A percentile compares a stretch with the other conserved stretches of the same genome.
phyloP scores from a whole-genome alignment of 2,797 vertebrate species.

The Meda fulgida region DNA sequence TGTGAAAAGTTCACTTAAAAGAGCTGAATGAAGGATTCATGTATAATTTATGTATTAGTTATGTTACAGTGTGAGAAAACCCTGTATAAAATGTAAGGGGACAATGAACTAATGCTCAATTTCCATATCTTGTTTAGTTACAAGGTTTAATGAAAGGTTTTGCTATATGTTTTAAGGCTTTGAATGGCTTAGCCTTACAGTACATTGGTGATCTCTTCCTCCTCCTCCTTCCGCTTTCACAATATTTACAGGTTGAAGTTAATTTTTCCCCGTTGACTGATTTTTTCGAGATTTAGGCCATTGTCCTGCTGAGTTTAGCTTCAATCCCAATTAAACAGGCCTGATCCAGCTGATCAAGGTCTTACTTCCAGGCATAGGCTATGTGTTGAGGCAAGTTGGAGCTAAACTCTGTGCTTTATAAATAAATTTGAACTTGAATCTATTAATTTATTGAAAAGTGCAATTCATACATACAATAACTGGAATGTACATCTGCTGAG shows the following conservation, averaged over 20 bases:
- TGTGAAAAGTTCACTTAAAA: slow-evolving; percentile 57
- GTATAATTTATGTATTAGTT: not conserved
- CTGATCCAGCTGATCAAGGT: not conserved
- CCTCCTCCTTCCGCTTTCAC: not conserved
- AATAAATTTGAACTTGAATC: not conserved
- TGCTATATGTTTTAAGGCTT: not conserved
- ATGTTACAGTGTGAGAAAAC: not conserved
- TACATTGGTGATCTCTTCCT: not conserved
- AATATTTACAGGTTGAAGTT: not conserved
- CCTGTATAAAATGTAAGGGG: not conserved
- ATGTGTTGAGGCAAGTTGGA: not conserved
- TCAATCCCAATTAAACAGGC: not conserved
- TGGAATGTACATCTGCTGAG: not conserved
- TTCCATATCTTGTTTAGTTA: not conserved
- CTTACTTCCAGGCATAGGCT: not conserved
- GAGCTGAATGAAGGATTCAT: slow-evolving; percentile 19
- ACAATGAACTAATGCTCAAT: not conserved
- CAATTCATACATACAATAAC: not conserved
- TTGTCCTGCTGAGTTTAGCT: not conserved
- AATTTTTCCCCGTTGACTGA: not conserved
- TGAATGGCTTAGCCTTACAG: not conserved
- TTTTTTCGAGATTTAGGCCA: not conserved
- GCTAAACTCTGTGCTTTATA: not conserved
- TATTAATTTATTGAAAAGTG: not conserved
- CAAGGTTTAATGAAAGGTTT: not conserved